Conservation (phyloP, 2,797 vertebrate species). For the Sebastes matsubarae region DNA sequence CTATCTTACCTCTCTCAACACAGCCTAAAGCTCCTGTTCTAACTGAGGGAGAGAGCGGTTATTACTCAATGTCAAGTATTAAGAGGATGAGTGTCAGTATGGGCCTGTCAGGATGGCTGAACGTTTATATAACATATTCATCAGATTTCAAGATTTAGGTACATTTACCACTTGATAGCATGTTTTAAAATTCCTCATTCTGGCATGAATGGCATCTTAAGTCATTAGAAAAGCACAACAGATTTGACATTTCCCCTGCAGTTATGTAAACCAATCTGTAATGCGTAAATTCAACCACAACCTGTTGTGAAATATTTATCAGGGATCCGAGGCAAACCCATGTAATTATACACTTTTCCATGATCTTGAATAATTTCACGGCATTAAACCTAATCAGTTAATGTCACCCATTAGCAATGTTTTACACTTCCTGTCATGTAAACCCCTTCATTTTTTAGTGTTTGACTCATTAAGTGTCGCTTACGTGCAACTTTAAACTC, state of each 20-base stretch:
- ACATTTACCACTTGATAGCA: too few relatives aligned
- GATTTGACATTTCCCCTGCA: conserved; percentile 28
- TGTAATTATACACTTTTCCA: conserved; percentile 57
- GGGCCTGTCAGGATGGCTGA: not conserved
- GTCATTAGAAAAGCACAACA: not conserved
- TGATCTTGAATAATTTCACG: conserved; percentile 45
- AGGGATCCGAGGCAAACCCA: conserved; percentile 14
- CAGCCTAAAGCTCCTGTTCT: not conserved
- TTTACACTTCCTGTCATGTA: not conserved
- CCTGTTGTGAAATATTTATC: conserved; percentile 32
- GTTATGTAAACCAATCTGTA: conserved; percentile 22
- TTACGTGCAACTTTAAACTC: conserved; percentile 27
- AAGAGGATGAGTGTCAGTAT: conserved; percentile 34
- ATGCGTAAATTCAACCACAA: conserved; percentile 15
- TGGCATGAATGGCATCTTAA: not conserved
- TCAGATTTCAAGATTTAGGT: not conserved
- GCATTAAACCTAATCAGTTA: conserved; percentile 37
- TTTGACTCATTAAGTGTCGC: conserved; percentile 8
- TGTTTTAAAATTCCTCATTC: not conserved
- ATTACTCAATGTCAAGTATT: conserved; percentile 32
- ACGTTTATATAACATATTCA: not conserved
- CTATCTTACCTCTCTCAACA: conserved; percentile 18
- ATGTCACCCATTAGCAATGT: conserved; percentile 50
- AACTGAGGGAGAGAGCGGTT: conserved; percentile 7
- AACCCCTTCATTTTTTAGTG: not conserved